Conservation (phyloP, 1,140 invertebrate species). For the Drosophila sulfurigaster region DNA sequence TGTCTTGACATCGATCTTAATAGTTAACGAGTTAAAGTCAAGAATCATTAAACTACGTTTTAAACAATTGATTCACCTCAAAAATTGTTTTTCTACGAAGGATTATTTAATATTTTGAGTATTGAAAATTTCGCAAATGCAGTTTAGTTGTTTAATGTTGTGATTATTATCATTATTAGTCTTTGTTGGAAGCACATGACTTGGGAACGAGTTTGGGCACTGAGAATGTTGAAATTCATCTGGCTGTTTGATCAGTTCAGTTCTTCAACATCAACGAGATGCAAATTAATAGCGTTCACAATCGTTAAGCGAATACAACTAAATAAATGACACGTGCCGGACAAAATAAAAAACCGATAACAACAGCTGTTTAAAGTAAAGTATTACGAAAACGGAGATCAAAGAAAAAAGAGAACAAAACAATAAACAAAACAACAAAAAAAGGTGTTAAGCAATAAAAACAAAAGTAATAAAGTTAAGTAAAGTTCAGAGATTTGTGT, state of each 20-base stretch:
- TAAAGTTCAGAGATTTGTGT: constrained; percentile 44
- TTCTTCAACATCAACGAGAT: constrained; percentile 58
- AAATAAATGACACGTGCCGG: constrained; percentile 61
- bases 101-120: background rate
- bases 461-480: constrained; percentile 31
- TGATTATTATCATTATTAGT: background rate
- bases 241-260: background rate
- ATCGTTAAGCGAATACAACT: constrained; percentile 25
- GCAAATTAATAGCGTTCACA: constrained; percentile 62
- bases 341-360: constrained; percentile 3
- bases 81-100: background rate
- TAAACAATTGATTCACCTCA: background rate
- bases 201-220: constrained; percentile 32
- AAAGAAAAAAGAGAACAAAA: constrained; percentile 22
- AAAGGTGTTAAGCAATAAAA: constrained; percentile 65
- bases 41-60: background rate
- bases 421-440: constrained; percentile 33
- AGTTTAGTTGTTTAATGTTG: constrained; percentile 8
- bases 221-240: constrained; percentile 10
- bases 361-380: constrained; percentile 60
- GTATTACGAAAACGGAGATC: constrained; percentile 46
- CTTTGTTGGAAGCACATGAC: constrained; percentile 10
- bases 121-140: constrained; percentile 15
- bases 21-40: background rate
- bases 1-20: too few relatives aligned